Conservation (phyloP, 92 coral and sea anemone species). For the Epizoanthus scotinus region DNA sequence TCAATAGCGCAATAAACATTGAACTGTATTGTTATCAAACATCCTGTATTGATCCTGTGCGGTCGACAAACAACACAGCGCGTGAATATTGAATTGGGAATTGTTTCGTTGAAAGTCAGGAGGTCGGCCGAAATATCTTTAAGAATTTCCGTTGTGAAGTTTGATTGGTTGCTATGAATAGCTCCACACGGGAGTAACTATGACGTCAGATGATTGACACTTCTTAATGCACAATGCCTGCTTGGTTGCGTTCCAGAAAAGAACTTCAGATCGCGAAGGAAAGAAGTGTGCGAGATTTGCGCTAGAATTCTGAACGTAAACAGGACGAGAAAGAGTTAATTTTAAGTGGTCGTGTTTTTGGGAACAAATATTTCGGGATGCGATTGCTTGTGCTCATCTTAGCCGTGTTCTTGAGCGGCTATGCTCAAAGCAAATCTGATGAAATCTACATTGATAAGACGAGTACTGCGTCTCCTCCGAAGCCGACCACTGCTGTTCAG, state of each 20-base stretch:
- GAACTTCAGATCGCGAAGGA: not conserved
- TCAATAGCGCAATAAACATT: slow-evolving; percentile 1
- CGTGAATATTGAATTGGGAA: slow-evolving; percentile 2
- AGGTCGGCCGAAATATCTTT: slow-evolving; percentile 26
- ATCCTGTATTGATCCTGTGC: not conserved
- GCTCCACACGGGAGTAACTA: slow-evolving; percentile 33
- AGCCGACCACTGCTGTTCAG: slow-evolving; percentile 20
- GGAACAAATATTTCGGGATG: slow-evolving; percentile 23
- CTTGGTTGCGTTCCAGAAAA: slow-evolving; percentile 36
- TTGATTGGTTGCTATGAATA: slow-evolving; percentile 28
- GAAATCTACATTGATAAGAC: slow-evolving; percentile 63
- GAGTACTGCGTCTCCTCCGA: slow-evolving; percentile 29
- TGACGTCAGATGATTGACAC: slow-evolving; percentile 93
- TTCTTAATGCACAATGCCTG: slow-evolving; percentile 43
- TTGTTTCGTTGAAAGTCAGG: not conserved
- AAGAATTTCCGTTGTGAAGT: slow-evolving; percentile 30
- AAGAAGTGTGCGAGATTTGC: not conserved
- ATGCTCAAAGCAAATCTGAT: slow-evolving; percentile 47
- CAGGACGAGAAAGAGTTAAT: not conserved
- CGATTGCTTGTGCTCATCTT: slow-evolving; percentile 54
- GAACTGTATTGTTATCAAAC: not conserved
- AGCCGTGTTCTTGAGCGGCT: slow-evolving; percentile 49
- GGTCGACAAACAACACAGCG: not conserved
- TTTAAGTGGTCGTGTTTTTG: slow-evolving; percentile 10
- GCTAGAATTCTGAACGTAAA: not conserved